Evolutionary conservation across 2,113 vertebrate species (phyloP).

Genomic region (Pteronura brasiliensis): DNA sequence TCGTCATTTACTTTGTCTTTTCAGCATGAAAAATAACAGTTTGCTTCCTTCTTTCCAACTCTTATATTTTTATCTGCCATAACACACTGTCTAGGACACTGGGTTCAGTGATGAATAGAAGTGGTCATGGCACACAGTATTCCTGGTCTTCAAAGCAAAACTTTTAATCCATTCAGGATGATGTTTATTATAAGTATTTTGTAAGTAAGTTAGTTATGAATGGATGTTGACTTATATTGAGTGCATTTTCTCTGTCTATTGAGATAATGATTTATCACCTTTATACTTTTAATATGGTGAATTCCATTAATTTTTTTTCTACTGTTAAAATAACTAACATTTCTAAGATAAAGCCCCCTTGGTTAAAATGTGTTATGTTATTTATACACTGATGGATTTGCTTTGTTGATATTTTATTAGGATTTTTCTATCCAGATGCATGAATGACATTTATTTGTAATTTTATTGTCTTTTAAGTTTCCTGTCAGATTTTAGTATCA

Average conservation of each 20-base stretch:
- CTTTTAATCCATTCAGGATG: background rate
- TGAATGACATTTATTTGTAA: background rate
- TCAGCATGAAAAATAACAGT: background rate
- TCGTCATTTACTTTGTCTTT: background rate
- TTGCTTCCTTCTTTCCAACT: background rate
- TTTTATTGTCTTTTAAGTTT: conserved; percentile 11
- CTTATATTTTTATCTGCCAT: background rate
- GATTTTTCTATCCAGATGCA: background rate
- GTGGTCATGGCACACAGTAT: background rate
- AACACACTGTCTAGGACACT: background rate
- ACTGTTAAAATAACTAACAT: conserved; percentile 5
- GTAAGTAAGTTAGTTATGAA: background rate
- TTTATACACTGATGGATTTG: background rate
- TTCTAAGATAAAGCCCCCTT: background rate
- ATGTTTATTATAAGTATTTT: background rate
- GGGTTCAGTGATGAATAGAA: background rate
- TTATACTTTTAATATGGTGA: background rate
- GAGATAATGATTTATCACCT: background rate
- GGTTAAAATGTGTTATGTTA: background rate
- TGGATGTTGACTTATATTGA: background rate
- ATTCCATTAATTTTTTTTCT: conserved; percentile 17
- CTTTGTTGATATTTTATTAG: background rate
- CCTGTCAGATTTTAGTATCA: conserved; percentile 25
- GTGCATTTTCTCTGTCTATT: background rate
- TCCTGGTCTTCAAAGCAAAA: background rate